Evolutionary conservation across 2,888 invertebrate species (phyloP), one percentile per base, ranked within the genome.

Genomic region (Melangyna quadrimaculata): DNA sequence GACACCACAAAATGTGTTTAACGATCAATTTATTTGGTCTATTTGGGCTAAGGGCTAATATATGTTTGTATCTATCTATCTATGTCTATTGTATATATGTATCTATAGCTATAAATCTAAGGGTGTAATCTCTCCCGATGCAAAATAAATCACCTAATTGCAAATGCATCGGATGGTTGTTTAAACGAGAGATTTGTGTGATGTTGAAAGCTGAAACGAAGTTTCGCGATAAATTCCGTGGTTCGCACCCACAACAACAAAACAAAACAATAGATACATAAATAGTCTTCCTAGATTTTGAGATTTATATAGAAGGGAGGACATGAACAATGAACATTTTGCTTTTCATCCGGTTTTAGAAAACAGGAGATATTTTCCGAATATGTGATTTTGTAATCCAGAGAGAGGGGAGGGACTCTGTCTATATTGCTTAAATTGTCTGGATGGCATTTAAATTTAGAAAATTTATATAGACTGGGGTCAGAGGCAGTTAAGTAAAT

Each of bases 101-200:
- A 19, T 53, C n/a, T n/a, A 29, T 61, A 32, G 48, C 24, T 55
- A 24, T 61, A 59, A 59, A 59, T 37, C 63, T 65, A 32, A 22
- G 35, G 35, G 40, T 29, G 32, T 22, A 24, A 0, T 2, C n/a
- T 40, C 27, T 22, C 35, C 24, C 37, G 5, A n/a, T 55, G 29
- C 35, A 32, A 53, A 45, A 79, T 79, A 78, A 84, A 84, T 79
- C 59, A 59, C 72, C 75, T 77, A 72, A 67, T 84, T 84, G 84
- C 57, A 14, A 75, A 55, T 22, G 53, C 37, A 67, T 79, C 35
- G 0, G 22, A 2, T 45, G 27, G 14, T 10, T 5, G 12, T 17
- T 10, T 27, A 61, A 29, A 19, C 7, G 24, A 65, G 70, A 57
- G 78, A 83, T 78, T 83, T 83, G 74, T 83, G 65, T 48, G 48